Conservation (phyloP, 92 coral and sea anemone species). For the Parazoanthus atlanticus region DNA sequence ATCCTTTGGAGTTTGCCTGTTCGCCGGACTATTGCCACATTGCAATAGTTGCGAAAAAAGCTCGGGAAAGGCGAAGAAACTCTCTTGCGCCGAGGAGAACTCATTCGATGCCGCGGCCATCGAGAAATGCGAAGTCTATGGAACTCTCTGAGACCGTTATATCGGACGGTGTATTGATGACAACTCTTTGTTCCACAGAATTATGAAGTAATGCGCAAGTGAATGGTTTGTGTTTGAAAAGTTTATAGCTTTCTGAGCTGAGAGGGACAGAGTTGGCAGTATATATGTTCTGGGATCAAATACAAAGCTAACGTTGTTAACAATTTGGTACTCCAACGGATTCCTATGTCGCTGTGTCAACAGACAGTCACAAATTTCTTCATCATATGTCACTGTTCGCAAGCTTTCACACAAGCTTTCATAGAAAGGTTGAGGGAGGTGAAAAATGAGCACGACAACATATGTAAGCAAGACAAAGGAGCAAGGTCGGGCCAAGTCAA, state of each 20-base stretch:
- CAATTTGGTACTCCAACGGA: not conserved
- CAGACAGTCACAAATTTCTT: not conserved
- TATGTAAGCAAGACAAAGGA: not conserved
- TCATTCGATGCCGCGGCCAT: constrained; percentile 21
- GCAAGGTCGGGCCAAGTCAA: not conserved
- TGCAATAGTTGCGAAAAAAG: constrained; percentile 36
- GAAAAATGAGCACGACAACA: not conserved
- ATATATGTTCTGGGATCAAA: too few species aligned
- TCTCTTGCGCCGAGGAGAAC: constrained; percentile 40
- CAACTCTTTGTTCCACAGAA: constrained; percentile 39
- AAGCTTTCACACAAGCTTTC: too few species aligned
- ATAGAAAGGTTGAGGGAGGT: not conserved
- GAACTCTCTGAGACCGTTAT: constrained; percentile 25
- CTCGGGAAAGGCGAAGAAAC: constrained; percentile 32
- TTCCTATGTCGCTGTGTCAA: not conserved
- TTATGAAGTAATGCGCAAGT: not conserved
- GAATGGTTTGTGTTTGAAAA: not conserved
- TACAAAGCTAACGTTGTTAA: not conserved
- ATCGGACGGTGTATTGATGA: constrained; percentile 30
- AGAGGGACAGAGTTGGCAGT: not conserved
- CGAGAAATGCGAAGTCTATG: constrained; percentile 29
- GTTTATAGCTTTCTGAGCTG: not conserved
- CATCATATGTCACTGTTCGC: too few species aligned
- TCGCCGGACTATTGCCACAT: constrained; percentile 32
- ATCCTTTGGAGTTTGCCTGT: constrained; percentile 38